Base-by-base conservation (phyloP, 2,797 vertebrate species). In the Cossypha heuglini region DNA sequence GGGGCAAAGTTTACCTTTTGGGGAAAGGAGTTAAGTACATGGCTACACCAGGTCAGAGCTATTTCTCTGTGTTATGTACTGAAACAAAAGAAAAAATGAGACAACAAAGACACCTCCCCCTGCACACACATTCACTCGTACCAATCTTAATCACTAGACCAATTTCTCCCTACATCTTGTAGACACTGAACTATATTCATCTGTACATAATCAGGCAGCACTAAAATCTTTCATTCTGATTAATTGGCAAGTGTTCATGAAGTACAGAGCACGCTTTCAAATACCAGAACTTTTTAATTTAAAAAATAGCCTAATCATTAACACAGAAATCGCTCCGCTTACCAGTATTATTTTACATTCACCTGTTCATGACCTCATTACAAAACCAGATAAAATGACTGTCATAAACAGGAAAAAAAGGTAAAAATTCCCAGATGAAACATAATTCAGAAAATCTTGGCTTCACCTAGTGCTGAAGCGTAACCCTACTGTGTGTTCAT, bases 291-390 rank as follows among this genome's bases (percentile, higher is more conserved):
- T 98, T 98, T 97, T 97, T 96, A 97, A 97, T 97, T 98, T 97
- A 92, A 98, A 98, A 97, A 97, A 97, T 94, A 97, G 94, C 95
- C 95, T 97, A 96, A 97, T 98, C 97, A 98, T 98, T 98, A 98
- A 97, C 91, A 95, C 94, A 97, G 97, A 98, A 98, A 97, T 97
- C 94, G 93, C 94, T 97, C 94, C 31, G 64, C 96, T 97, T 97
- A 97, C 96, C 93, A 97, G 97, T 96, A 97, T 98, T 98, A 97
- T 98, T 98, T 98, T 97, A 98, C 96, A 97, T 97, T 97, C 97
- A 98, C 97, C 97, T 98, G 97, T 97, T 97, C 96, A 97, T 98
- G 98, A 98, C 97, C 97, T 98, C 97, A 97, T 98, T 97, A 98
- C 94, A 96, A 98, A 98, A 97, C 95, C 94, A 97, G 97, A 98